A percentile compares a stretch with the other conserved stretches of the same genome.
Evolutionary conservation across 2,797 vertebrate genomes (phyloP).

Genomic region (Anguilla anguilla): DNA sequence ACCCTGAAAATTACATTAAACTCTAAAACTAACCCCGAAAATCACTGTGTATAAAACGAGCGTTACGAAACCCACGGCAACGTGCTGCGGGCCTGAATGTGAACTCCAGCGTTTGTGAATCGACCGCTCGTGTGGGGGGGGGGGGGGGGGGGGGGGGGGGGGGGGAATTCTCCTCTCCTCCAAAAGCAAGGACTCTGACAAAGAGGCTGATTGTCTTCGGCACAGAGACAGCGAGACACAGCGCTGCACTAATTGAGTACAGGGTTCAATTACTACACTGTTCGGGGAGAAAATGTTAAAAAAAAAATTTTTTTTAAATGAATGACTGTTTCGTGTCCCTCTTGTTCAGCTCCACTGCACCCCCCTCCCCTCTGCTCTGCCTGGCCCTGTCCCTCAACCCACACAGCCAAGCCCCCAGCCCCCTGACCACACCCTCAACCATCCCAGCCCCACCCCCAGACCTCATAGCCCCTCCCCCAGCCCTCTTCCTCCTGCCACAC

Average conservation of each 20-base stretch:
- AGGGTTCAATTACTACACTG: background rate
- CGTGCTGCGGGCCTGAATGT: background rate
- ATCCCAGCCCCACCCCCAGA: no score
- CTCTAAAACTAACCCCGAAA: background rate
- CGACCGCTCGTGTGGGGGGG: background rate
- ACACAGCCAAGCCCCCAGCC: no score
- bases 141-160: background rate
- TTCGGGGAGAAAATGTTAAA: background rate
- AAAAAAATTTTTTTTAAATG: background rate
- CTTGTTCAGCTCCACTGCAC: background rate
- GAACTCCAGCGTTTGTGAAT: constrained; percentile 1
- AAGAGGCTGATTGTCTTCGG: background rate
- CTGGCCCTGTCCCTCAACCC: background rate
- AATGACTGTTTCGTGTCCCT: background rate
- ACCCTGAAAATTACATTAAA: no score
- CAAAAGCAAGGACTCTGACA: background rate
- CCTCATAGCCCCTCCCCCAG: no score
- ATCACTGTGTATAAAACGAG: background rate
- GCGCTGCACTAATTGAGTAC: background rate
- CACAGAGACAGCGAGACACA: background rate
- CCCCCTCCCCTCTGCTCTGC: no score
- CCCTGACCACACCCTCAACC: background rate
- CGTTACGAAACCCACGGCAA: no score
- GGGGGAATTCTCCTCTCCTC: background rate
- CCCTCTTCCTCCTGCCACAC: background rate